Evolutionary conservation across 2,888 invertebrate species (phyloP).

Genomic region (Hermaeophaga mercurialis): DNA sequence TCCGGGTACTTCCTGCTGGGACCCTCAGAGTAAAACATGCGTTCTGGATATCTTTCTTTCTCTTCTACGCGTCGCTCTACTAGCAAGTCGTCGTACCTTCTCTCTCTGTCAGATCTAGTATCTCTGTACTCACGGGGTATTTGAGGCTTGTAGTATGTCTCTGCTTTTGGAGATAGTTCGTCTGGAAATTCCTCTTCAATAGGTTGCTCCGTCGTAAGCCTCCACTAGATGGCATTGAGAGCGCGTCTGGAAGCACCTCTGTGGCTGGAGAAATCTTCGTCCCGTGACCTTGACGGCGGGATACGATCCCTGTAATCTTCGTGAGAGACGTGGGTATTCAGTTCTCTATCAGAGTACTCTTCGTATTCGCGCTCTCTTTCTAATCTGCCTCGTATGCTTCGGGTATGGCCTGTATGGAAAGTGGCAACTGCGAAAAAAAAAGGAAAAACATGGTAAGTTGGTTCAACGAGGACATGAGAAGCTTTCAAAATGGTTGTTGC

Average conservation of each 20-base stretch:
- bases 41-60: conserved; percentile 32
- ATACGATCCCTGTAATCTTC: conserved; percentile 53
- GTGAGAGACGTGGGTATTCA: conserved; percentile 46
- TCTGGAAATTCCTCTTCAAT: conserved; percentile 58
- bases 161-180: conserved; percentile 51
- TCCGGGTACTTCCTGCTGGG: conserved; percentile 38
- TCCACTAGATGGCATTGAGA: conserved; percentile 75
- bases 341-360: conserved; percentile 57
- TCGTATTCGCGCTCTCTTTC: conserved; percentile 62
- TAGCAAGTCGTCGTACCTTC: conserved; percentile 31
- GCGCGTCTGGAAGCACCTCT: conserved; percentile 71
- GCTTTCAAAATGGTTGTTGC: too few species aligned
- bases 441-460: background rate
- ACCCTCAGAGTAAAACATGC: conserved; percentile 34
- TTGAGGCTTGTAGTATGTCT: conserved; percentile 54
- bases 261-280: conserved; percentile 57
- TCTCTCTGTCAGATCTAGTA: conserved; percentile 40
- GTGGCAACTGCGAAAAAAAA: conserved; percentile 51
- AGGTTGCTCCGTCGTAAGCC: conserved; percentile 59
- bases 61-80: conserved; percentile 36
- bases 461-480: too few species aligned
- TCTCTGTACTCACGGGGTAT: conserved; percentile 55
- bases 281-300: conserved; percentile 48
- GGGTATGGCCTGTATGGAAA: conserved; percentile 57
- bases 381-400: conserved; percentile 59